Percentiles rank a stretch among this genome's conserved stretches.
phyloP scores from a whole-genome alignment of 2,113 vertebrate species.

The Xiphorhynchus elegans region DNA sequence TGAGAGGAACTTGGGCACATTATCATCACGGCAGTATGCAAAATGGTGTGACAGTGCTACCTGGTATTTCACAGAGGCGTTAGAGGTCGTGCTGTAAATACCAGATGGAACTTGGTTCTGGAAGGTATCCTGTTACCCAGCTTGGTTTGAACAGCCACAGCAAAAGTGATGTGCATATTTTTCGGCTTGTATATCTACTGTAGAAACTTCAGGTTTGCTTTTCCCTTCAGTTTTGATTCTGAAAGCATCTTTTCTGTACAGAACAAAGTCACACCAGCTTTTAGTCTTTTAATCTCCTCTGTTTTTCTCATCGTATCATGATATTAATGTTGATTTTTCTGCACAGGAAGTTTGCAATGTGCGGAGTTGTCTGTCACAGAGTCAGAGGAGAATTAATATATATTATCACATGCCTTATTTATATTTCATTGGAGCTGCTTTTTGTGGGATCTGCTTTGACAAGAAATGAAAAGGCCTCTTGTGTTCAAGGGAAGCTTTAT shows the following conservation, averaged over 20 bases:
- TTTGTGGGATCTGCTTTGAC: neutral
- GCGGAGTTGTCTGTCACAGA: neutral
- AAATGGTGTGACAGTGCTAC: neutral
- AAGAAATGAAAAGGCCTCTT: neutral
- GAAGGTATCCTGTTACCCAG: neutral
- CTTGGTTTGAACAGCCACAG: neutral
- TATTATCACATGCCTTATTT: neutral
- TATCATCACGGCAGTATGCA: neutral
- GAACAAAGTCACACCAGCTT: neutral
- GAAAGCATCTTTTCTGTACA: neutral
- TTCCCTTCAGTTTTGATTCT: neutral
- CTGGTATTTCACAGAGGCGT: neutral
- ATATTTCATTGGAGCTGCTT: neutral
- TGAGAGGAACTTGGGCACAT: neutral
- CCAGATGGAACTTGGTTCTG: neutral
- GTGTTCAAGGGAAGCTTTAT: neutral
- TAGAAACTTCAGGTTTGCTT: neutral
- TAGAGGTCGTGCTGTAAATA: neutral
- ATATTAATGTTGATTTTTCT: neutral
- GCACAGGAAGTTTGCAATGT: neutral
- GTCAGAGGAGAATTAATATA: neutral
- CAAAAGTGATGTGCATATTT: neutral
- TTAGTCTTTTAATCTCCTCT: neutral
- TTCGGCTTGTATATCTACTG: neutral
- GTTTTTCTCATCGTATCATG: neutral